phyloP scores from a whole-genome alignment of 2,888 invertebrate genomes.

The Synergus gifuensis region DNA sequence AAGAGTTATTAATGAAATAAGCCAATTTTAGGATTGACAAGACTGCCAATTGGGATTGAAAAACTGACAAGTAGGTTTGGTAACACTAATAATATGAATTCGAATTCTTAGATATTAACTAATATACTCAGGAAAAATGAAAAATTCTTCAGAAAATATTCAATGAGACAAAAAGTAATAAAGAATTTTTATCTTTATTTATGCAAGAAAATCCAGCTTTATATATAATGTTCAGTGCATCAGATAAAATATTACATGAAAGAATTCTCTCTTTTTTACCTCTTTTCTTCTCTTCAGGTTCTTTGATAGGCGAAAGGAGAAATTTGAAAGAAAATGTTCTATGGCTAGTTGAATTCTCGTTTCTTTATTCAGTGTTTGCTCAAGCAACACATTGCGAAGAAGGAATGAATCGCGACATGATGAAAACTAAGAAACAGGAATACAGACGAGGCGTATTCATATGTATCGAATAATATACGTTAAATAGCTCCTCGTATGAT shows the following conservation, averaged over 20 bases:
- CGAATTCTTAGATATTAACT: too few relatives aligned
- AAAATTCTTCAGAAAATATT: too few relatives aligned
- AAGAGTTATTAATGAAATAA: slow-evolving; percentile 2
- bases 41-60: too few relatives aligned
- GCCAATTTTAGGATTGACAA: too few relatives aligned
- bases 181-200: neutral
- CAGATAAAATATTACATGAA: neutral
- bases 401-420: slow-evolving; percentile 11
- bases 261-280: neutral
- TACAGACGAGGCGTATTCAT: neutral
- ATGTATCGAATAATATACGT: slow-evolving; percentile 12
- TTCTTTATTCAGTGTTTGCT: slow-evolving; percentile 20
- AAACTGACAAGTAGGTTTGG: too few relatives aligned
- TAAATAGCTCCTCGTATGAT: slow-evolving; percentile 19
- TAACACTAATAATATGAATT: too few relatives aligned
- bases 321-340: slow-evolving; percentile 23
- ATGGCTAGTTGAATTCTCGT: slow-evolving; percentile 4
- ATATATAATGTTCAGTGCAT: neutral
- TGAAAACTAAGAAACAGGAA: slow-evolving; percentile 23
- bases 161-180: neutral
- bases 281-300: neutral
- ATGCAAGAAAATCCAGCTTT: neutral
- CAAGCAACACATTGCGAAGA: slow-evolving; percentile 7
- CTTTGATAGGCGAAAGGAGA: slow-evolving; percentile 12
- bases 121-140: too few relatives aligned